Evolutionary conservation across 92 coral and sea anemone genomes (phyloP), one percentile per base, ranked within the genome.

Genomic region (Palythoa grandiflora): DNA sequence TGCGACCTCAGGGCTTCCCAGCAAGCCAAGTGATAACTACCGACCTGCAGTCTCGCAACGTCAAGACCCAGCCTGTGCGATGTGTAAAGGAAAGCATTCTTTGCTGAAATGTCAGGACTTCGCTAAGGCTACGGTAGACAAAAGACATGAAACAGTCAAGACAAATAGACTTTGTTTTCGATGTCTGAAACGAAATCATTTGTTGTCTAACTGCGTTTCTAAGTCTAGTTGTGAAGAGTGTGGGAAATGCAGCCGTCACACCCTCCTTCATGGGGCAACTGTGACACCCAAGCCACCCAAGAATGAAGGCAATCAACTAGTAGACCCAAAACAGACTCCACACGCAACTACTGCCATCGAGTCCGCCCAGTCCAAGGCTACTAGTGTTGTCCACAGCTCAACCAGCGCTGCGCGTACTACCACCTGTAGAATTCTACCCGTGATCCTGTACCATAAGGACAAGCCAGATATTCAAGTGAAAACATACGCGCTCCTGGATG

Each of bases 201-300:
- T 92, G 73, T 92, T 91, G 2, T 20, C 89, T n/a, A 79, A 66
- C 54, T 91, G 96, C 73, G 68, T 12, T 52, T 68, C 83, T 1
- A 85, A 89, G 70, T 19, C 73, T 2, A 90, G 65, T 73, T 92
- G 97, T 47, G 53, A 38, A 13, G 91, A 94, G 66, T 92, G 94
- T 71, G 90, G 91, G 6, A 94, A 90, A 57, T 77, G 50, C 75
- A 70, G 44, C 61, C 94, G 92, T 78, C 97, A 87, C 78, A 94
- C 94, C 44, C 68, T 85, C 17, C 87, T 92, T 14, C 97, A 92
- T 78, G 88, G 93, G 14, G 90, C 75, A n/a, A 88, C 86, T 36
- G 90, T 91, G 21, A 73, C 78, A 73, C 78, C 78, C 78, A 73
- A 40, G 78, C 75, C 0, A 71, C 48, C 50, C 19, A 44, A 73